Percentiles rank a stretch among this genome's conserved stretches.
These are phyloP conservation scores for Phyllotis vaccarum DNA, from an alignment of 2,797 vertebrate genomes.

Conservation along the genomic window DNA sequence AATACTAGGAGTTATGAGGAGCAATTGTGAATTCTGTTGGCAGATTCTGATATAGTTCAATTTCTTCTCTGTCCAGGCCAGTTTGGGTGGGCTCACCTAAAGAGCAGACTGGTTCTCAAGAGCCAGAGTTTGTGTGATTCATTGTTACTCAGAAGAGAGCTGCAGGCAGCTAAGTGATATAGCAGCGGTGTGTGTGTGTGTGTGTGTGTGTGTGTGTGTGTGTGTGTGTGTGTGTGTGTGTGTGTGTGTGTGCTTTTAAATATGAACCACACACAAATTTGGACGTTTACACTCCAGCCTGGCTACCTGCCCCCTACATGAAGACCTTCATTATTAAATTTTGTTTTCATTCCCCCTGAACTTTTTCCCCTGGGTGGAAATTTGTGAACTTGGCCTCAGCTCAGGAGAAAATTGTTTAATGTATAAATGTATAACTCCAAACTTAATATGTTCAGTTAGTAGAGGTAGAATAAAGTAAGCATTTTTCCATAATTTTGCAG, in stretches of 20 bases:
- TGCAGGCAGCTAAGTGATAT: neutral
- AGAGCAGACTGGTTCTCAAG: conserved; percentile 3
- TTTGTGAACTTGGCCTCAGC: conserved; percentile 59
- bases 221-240: neutral
- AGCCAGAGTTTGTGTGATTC: conserved; percentile 39
- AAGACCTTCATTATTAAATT: conserved; percentile 71
- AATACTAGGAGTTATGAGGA: conserved; percentile 76
- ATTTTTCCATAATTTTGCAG: conserved; percentile 51
- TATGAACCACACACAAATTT: conserved; percentile 63
- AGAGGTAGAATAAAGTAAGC: conserved; percentile 60
- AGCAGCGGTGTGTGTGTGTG: neutral
- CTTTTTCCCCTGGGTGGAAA: conserved; percentile 68
- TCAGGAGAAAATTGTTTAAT: conserved; percentile 74
- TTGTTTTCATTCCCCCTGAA: conserved; percentile 78
- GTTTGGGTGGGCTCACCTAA: conserved; percentile 45
- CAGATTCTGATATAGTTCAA: conserved; percentile 30
- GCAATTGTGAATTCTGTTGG: conserved; percentile 69
- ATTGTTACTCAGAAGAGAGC: conserved; percentile 51
- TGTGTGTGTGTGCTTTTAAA: neutral
- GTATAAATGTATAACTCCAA: conserved; percentile 71
- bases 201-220: neutral
- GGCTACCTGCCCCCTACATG: conserved; percentile 53
- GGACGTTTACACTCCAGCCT: conserved; percentile 20
- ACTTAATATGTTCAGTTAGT: conserved; percentile 70
- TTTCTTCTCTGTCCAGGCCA: conserved; percentile 10